These are phyloP conservation scores for Brachyhypopomus occidentalis DNA, from an alignment of 2,113 vertebrate genomes.

Conservation along the genomic window DNA sequence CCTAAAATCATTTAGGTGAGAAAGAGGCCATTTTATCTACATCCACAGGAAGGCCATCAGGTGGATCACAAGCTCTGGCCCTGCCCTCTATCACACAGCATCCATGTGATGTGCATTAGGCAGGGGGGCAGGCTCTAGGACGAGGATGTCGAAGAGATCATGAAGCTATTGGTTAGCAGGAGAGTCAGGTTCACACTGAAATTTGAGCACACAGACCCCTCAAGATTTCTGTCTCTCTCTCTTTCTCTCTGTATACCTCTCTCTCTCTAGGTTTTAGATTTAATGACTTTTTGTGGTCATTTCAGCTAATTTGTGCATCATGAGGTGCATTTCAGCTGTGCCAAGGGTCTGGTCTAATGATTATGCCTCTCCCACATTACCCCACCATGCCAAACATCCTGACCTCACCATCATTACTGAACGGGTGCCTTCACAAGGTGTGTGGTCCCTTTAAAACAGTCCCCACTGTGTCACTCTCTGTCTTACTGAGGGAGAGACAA, in stretches of 20 bases:
- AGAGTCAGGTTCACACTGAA: neutral
- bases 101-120: neutral
- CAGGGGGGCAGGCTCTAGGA: neutral
- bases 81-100: too few relatives aligned
- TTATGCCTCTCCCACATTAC: neutral
- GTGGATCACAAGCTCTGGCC: too few relatives aligned
- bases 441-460: too few relatives aligned
- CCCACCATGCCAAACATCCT: neutral
- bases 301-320: slow-evolving; percentile 1
- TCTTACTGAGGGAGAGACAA: neutral
- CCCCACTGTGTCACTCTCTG: neutral
- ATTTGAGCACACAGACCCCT: neutral
- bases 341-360: neutral
- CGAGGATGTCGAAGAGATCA: neutral
- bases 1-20: too few relatives aligned
- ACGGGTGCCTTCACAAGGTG: too few relatives aligned
- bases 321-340: neutral
- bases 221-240: neutral
- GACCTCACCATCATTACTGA: too few relatives aligned
- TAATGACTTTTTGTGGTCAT: neutral
- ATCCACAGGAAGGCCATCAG: too few relatives aligned
- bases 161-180: neutral
- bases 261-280: neutral
- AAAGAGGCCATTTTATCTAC: too few relatives aligned
- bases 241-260: too few relatives aligned